A percentile compares a stretch with the other conserved stretches of the same genome.
phyloP scores from a whole-genome alignment of 2,113 vertebrate genomes.

The Chunga burmeisteri region DNA sequence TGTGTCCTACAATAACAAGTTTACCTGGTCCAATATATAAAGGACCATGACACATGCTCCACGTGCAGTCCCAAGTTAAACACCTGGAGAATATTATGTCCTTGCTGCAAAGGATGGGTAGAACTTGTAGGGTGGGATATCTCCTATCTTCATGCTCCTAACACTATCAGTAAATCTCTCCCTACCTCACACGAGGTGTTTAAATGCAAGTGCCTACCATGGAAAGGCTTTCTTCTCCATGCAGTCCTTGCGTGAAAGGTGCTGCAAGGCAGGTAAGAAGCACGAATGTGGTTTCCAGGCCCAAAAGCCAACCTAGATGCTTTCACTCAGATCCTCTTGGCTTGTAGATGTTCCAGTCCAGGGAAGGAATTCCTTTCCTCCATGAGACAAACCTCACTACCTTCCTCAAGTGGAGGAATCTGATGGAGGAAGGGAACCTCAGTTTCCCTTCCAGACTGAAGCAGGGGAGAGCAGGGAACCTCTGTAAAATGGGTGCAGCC shows the following conservation, averaged over 20 bases:
- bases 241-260: background rate
- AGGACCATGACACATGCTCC: fast-evolving
- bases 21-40: background rate
- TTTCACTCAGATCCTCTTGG: background rate
- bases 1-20: background rate
- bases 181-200: background rate
- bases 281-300: background rate
- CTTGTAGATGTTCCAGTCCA: background rate
- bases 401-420: background rate
- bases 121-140: background rate
- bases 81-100: too few relatives aligned
- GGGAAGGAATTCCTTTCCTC: background rate
- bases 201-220: background rate
- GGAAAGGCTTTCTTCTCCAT: background rate
- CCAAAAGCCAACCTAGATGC: background rate
- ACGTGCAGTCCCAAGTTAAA: background rate
- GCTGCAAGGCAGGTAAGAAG: background rate
- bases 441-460: background rate
- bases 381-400: background rate
- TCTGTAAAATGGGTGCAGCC: background rate
- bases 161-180: background rate
- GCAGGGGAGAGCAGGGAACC: background rate
- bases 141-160: background rate
- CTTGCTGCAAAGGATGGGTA: background rate
- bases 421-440: background rate